A percentile compares a stretch with the other conserved stretches of the same genome.
phyloP scores from a whole-genome alignment of 2,888 invertebrate species.

The Hirtodrosophila trivittata region DNA sequence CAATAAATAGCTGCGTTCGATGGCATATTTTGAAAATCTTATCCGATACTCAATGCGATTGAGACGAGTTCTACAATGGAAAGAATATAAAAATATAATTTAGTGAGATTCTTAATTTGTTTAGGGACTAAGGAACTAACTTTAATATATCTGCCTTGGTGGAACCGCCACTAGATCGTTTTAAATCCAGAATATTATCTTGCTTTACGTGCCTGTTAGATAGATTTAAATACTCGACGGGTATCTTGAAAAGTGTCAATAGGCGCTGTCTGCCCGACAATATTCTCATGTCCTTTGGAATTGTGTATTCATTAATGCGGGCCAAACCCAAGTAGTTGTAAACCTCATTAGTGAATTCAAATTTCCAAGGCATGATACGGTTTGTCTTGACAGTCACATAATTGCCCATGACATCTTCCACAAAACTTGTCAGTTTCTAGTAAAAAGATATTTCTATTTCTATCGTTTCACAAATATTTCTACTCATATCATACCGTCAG shows the following conservation, averaged over 20 bases:
- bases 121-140: too few relatives aligned
- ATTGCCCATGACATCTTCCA: conserved; percentile 80
- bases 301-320: conserved; percentile 75
- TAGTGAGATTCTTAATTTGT: too few relatives aligned
- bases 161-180: conserved; percentile 50
- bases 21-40: conserved; percentile 69
- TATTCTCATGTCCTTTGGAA: conserved; percentile 34
- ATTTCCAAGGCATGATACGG: conserved; percentile 83
- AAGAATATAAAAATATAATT: too few relatives aligned
- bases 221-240: conserved; percentile 14
- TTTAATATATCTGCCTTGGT: too few relatives aligned
- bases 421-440: conserved; percentile 75
- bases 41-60: conserved; percentile 74
- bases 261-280: conserved; percentile 56
- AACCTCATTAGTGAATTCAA: conserved; percentile 82
- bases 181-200: conserved; percentile 60
- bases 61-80: conserved; percentile 56
- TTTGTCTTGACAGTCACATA: conserved; percentile 80
- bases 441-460: too few relatives aligned
- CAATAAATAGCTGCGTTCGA: conserved; percentile 77
- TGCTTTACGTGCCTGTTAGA: conserved; percentile 45
- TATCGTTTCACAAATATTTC: conserved; percentile 55
- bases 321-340: conserved; percentile 81
- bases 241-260: conserved; percentile 59
- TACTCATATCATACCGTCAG: conserved; percentile 34